These are phyloP conservation scores for Gallirallus australis DNA, from an alignment of 2,797 vertebrate species.

Conservation along the genomic window DNA sequence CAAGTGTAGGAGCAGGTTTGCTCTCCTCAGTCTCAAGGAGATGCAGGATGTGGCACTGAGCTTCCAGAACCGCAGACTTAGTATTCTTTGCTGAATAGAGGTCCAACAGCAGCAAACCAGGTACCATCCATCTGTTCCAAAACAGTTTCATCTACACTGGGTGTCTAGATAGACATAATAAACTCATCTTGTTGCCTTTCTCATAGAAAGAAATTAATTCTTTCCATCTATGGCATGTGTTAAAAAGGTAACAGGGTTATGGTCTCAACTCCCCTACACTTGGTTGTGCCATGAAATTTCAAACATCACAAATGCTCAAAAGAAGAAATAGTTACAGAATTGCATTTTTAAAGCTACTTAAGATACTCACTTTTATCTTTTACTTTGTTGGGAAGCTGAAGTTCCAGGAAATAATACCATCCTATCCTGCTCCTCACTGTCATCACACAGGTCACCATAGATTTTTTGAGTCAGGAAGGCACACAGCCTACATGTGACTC, in stretches of 20 bases:
- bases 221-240: not conserved
- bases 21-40: not conserved
- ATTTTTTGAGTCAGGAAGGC: not conserved
- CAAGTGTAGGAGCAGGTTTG: not conserved
- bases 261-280: not conserved
- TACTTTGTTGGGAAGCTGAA: not conserved
- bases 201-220: not conserved
- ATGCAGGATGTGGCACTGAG: not conserved
- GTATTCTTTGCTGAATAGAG: not conserved
- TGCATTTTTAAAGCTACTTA: not conserved
- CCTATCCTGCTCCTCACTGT: not conserved
- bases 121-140: not conserved
- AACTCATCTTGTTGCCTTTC: not conserved
- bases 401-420: not conserved
- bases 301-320: not conserved
- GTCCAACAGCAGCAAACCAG: not conserved
- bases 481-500: not conserved
- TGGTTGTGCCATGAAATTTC: not conserved
- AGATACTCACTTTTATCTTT: not conserved
- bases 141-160: not conserved
- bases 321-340: not conserved
- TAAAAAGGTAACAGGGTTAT: not conserved
- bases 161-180: not conserved
- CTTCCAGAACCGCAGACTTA: not conserved
- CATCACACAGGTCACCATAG: not conserved